Evolutionary conservation across 1,140 invertebrate species (phyloP).

Genomic region (Potamilus streckersoni): DNA sequence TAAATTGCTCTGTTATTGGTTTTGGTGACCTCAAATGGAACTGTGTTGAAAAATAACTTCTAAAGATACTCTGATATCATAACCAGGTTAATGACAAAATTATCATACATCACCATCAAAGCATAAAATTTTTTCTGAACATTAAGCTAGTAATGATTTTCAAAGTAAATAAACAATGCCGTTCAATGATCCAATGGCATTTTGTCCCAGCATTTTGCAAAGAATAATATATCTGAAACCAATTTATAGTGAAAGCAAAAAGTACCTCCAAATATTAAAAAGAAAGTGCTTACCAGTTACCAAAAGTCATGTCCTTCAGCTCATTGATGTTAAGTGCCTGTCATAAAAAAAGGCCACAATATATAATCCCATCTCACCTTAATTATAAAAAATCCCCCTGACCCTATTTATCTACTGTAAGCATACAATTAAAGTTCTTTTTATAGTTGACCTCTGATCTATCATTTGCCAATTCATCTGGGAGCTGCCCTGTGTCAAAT

Average conservation of each 20-base stretch:
- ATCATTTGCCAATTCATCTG: too few relatives aligned
- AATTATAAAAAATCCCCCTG: too few relatives aligned
- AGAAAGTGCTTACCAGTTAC: slow-evolving; percentile 17
- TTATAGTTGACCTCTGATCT: not conserved
- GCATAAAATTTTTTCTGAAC: not conserved
- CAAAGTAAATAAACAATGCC: not conserved
- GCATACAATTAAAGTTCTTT: not conserved
- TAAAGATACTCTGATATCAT: too few relatives aligned
- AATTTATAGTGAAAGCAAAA: not conserved
- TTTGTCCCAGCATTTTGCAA: not conserved
- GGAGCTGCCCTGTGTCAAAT: too few relatives aligned
- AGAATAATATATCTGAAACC: not conserved
- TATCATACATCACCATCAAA: too few relatives aligned
- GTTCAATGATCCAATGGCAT: not conserved
- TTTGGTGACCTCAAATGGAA: too few relatives aligned
- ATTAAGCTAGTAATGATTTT: not conserved
- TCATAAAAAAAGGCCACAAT: slow-evolving; percentile 22
- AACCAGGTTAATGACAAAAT: too few relatives aligned
- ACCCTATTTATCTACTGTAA: not conserved
- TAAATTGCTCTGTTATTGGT: too few relatives aligned
- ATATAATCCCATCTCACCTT: not conserved
- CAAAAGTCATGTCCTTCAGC: slow-evolving; percentile 52
- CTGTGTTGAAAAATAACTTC: too few relatives aligned
- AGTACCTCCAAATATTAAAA: not conserved
- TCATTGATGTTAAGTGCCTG: slow-evolving; percentile 63